Evolutionary conservation across 1,140 invertebrate species (phyloP).

Genomic region (Tribolium madens): DNA sequence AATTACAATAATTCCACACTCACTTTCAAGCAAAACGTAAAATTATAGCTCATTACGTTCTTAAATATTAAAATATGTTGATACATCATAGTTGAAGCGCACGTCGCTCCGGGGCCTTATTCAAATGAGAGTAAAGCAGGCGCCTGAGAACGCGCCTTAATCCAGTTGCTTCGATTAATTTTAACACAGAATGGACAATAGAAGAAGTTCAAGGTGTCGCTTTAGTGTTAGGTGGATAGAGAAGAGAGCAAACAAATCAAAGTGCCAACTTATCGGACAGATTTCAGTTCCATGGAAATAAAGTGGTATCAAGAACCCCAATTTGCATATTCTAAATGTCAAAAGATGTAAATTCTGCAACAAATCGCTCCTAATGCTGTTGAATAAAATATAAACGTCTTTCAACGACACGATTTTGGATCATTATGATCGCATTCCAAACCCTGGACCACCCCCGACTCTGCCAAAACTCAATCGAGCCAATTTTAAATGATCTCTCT

Average conservation of each 20-base stretch:
- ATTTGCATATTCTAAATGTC: constrained; percentile 34
- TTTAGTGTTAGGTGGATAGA: not conserved
- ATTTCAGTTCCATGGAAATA: not conserved
- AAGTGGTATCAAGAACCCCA: not conserved
- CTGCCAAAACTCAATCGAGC: not conserved
- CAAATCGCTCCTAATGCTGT: constrained; percentile 1
- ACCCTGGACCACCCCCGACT: not conserved
- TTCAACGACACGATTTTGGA: not conserved
- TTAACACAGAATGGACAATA: not conserved
- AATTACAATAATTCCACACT: constrained; percentile 49
- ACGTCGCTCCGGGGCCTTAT: constrained; percentile 40
- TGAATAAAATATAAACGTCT: not conserved
- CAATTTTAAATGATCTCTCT: not conserved
- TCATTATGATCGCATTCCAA: not conserved
- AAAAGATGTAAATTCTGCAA: constrained; percentile 22
- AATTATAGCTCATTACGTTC: constrained; percentile 52
- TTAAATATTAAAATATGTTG: constrained; percentile 54
- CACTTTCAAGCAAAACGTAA: constrained; percentile 47
- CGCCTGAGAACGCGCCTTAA: constrained; percentile 33
- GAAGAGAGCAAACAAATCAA: not conserved
- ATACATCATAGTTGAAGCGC: constrained; percentile 49
- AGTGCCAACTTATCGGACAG: not conserved
- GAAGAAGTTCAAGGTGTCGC: not conserved
- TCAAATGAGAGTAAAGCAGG: constrained; percentile 41
- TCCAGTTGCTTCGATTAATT: constrained; percentile 21